These are phyloP conservation scores for Microctonus brassicae DNA, from an alignment of 2,888 invertebrate species.

Conservation along the genomic window DNA sequence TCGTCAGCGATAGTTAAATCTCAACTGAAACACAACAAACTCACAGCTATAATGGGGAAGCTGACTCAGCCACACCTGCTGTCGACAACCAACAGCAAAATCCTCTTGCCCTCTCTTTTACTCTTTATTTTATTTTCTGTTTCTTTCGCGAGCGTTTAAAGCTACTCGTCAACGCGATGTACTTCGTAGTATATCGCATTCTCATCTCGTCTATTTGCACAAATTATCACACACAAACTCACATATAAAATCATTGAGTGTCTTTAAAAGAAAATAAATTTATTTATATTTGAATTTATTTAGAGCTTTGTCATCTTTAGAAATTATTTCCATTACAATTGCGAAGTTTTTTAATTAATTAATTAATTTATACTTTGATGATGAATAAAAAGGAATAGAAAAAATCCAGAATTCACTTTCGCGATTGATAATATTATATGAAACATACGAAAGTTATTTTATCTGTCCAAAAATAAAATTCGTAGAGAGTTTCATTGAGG, in stretches of 20 bases:
- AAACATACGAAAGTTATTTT: background rate
- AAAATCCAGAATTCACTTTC: background rate
- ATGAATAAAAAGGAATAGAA: background rate
- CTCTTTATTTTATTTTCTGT: slow-evolving; percentile 16
- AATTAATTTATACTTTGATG: background rate
- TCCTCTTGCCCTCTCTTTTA: slow-evolving; percentile 16
- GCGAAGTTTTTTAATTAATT: background rate
- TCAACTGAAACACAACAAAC: slow-evolving; percentile 66
- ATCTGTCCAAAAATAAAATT: background rate
- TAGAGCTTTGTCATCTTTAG: background rate
- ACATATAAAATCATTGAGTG: background rate
- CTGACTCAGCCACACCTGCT: slow-evolving; percentile 66
- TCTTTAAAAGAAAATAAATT: background rate
- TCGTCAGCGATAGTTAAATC: slow-evolving; percentile 55
- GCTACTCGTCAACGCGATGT: background rate
- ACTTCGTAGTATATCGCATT: background rate
- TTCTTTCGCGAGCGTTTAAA: background rate
- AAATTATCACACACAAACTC: background rate
- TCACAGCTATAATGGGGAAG: slow-evolving; percentile 59
- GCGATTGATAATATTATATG: background rate
- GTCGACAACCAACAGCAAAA: slow-evolving; percentile 36
- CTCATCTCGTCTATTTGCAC: background rate
- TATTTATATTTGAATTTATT: background rate
- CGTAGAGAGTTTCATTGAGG: background rate
- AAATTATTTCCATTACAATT: background rate